Conservation (phyloP, 2,113 vertebrate species). For the Cynopterus brachyotis region DNA sequence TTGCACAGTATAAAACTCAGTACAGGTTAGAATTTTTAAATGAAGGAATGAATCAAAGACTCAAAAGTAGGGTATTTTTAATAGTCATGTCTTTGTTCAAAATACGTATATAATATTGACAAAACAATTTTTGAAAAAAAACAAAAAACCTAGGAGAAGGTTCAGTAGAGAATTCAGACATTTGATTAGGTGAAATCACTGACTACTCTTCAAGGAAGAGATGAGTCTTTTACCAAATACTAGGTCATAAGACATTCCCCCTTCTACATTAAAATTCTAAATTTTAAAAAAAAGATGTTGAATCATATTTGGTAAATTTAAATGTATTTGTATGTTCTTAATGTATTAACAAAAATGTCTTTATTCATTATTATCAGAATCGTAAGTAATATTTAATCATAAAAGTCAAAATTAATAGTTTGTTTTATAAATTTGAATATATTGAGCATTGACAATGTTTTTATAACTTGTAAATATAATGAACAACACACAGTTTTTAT, state of each 20-base stretch:
- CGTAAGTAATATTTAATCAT: neutral
- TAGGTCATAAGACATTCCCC: neutral
- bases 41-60: neutral
- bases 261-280: neutral
- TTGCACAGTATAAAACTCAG: neutral
- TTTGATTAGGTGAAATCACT: neutral
- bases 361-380: neutral
- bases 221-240: neutral
- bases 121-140: neutral
- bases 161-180: neutral
- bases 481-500: neutral
- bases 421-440: neutral
- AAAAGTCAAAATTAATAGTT: slow-evolving; percentile 5
- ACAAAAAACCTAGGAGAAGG: neutral
- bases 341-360: neutral
- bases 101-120: neutral
- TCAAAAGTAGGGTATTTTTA: neutral
- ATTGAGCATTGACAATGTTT: neutral
- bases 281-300: neutral
- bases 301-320: neutral
- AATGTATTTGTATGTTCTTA: neutral
- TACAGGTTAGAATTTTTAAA: neutral
- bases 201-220: neutral
- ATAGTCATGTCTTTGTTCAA: neutral
- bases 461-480: slow-evolving; percentile 2